phyloP scores from a whole-genome alignment of 2,888 invertebrate genomes.

The Eupithecia exiguata region DNA sequence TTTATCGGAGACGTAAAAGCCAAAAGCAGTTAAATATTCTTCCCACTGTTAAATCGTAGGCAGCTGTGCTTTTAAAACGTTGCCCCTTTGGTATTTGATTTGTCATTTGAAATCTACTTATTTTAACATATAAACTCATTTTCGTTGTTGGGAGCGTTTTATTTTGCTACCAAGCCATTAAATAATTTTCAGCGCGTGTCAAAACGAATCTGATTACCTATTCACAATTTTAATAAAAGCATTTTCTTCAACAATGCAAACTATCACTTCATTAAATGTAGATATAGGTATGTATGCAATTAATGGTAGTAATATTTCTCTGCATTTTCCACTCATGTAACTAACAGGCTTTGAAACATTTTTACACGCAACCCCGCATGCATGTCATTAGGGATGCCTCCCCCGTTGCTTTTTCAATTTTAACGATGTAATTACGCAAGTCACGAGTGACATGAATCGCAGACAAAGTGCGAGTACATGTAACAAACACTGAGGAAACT shows the following conservation, averaged over 20 bases:
- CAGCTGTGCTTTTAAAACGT: slow-evolving; percentile 10
- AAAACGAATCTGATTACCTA: not conserved
- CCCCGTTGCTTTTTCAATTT: slow-evolving; percentile 44
- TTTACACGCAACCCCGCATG: slow-evolving; percentile 35
- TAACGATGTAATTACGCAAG: slow-evolving; percentile 51
- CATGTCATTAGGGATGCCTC: slow-evolving; percentile 44
- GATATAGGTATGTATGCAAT: slow-evolving; percentile 27
- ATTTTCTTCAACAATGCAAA: slow-evolving; percentile 10
- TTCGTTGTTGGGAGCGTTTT: not conserved
- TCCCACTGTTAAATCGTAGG: slow-evolving; percentile 30
- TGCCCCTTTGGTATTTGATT: slow-evolving; percentile 12
- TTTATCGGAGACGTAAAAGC: slow-evolving; percentile 43
- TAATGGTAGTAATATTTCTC: slow-evolving; percentile 31
- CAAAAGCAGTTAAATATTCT: slow-evolving; percentile 29
- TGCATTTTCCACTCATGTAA: slow-evolving; percentile 28
- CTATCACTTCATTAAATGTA: slow-evolving; percentile 16
- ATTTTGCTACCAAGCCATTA: not conserved
- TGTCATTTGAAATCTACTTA: not conserved
- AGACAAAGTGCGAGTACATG: slow-evolving; percentile 50
- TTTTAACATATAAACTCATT: not conserved
- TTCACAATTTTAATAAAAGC: not conserved
- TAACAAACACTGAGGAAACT: slow-evolving; percentile 58
- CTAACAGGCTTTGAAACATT: slow-evolving; percentile 37
- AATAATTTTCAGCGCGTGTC: not conserved
- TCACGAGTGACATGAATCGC: slow-evolving; percentile 50